Percentiles rank a stretch among this genome's conserved stretches.
phyloP scores from a whole-genome alignment of 2,888 invertebrate genomes.

The Agriopis aurantiaria region DNA sequence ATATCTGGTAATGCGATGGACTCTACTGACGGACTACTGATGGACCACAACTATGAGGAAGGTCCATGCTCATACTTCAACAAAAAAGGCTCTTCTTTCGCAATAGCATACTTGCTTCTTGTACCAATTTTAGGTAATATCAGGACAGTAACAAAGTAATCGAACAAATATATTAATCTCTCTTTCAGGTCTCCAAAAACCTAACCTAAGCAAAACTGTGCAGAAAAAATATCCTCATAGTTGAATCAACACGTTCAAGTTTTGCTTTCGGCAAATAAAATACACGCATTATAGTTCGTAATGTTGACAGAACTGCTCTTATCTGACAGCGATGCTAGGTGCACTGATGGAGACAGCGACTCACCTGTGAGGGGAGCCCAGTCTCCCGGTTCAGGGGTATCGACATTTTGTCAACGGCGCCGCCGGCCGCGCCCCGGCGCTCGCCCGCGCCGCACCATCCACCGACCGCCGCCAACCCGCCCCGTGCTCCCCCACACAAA shows the following conservation, averaged over 20 bases:
- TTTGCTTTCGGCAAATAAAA: not conserved
- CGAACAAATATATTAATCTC: not conserved
- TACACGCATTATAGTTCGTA: not conserved
- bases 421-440: conserved; percentile 85
- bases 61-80: no score
- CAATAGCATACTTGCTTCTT: no score
- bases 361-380: conserved; percentile 83
- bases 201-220: not conserved
- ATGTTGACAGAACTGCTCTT: not conserved
- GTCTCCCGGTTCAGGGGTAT: conserved; percentile 85
- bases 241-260: not conserved
- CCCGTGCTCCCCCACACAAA: conserved; percentile 68
- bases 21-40: no score
- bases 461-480: conserved; percentile 71
- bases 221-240: not conserved
- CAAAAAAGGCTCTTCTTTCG: no score
- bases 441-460: conserved; percentile 82
- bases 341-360: conserved; percentile 46
- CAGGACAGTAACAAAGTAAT: no score
- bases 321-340: not conserved
- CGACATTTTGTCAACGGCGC: conserved; percentile 85
- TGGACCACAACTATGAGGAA: no score
- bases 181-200: not conserved
- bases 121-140: not conserved
- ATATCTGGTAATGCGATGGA: no score